Percentiles rank a stretch among this genome's conserved stretches.
These are phyloP conservation scores for Pollenia amentaria DNA, from an alignment of 2,888 invertebrate species.

Conservation along the genomic window DNA sequence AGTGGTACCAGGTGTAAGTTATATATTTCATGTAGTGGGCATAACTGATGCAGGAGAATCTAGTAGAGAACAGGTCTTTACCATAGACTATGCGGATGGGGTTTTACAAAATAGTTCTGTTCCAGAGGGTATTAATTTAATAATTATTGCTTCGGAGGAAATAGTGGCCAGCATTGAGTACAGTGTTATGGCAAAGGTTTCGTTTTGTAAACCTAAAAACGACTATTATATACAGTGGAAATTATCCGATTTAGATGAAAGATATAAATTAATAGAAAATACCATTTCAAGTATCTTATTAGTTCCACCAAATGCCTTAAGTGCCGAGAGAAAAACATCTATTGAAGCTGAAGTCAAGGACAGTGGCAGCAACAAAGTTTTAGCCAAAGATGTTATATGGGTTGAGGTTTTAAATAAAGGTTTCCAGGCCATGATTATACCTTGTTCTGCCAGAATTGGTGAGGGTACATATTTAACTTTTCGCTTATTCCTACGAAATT, in stretches of 20 bases:
- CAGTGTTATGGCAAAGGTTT: constrained; percentile 74
- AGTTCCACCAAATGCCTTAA: constrained; percentile 75
- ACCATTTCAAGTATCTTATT: constrained; percentile 72
- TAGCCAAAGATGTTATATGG: constrained; percentile 62
- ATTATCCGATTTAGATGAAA: constrained; percentile 75
- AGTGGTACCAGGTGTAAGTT: constrained; percentile 76
- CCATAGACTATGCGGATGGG: constrained; percentile 75
- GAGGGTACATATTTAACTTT: constrained; percentile 63
- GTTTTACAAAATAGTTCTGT: constrained; percentile 74
- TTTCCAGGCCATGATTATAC: constrained; percentile 67
- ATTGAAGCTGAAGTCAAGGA: constrained; percentile 74
- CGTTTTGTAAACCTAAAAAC: constrained; percentile 75
- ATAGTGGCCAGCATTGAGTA: constrained; percentile 75
- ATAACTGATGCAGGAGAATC: constrained; percentile 77
- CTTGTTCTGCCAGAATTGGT: constrained; percentile 64
- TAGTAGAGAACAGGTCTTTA: constrained; percentile 76
- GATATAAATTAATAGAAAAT: constrained; percentile 73
- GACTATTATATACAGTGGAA: constrained; percentile 76
- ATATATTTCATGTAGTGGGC: constrained; percentile 77
- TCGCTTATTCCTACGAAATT: constrained; percentile 62
- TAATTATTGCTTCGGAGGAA: constrained; percentile 76
- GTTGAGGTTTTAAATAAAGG: constrained; percentile 70
- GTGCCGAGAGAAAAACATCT: constrained; percentile 75
- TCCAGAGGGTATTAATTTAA: constrained; percentile 74
- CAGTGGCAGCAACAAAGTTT: constrained; percentile 48